Evolutionary conservation across 35 echinoderm and acorn worm species (phyloP).

Genomic region (Lytechinus pictus): DNA sequence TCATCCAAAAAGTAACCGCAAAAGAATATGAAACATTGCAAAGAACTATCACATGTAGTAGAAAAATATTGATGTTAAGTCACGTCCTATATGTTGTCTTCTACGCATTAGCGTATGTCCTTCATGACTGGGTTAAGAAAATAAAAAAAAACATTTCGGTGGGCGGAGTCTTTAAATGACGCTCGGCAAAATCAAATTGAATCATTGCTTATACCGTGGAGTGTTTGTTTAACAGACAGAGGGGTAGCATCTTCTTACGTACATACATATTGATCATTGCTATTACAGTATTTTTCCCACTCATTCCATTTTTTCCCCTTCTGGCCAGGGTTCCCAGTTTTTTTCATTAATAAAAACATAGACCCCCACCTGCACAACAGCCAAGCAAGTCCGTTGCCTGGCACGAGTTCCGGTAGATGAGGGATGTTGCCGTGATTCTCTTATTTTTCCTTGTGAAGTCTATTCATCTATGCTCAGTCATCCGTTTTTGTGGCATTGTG

Average conservation of each 20-base stretch:
- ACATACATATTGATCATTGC: slow-evolving; percentile 19
- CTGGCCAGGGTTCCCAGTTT: not conserved
- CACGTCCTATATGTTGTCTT: too few species aligned
- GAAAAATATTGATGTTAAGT: not conserved
- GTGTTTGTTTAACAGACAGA: not conserved
- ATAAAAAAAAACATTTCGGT: not conserved
- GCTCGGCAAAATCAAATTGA: not conserved
- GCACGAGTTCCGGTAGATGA: not conserved
- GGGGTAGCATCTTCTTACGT: not conserved
- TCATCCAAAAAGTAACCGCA: too few species aligned
- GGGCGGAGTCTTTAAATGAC: not conserved
- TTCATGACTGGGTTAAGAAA: not conserved
- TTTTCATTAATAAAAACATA: slow-evolving; percentile 15
- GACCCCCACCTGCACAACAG: not conserved
- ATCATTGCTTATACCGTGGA: not conserved
- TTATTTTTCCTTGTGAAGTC: not conserved
- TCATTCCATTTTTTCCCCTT: not conserved
- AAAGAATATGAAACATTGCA: not conserved
- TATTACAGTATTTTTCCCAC: not conserved
- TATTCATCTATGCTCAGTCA: not conserved
- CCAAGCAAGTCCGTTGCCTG: not conserved
- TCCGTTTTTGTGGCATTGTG: not conserved
- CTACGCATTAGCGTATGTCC: not conserved
- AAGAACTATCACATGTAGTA: not conserved
- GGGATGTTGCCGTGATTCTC: not conserved